Evolutionary conservation across 2,888 invertebrate species (phyloP).

Genomic region (Stenodera caucasica): DNA sequence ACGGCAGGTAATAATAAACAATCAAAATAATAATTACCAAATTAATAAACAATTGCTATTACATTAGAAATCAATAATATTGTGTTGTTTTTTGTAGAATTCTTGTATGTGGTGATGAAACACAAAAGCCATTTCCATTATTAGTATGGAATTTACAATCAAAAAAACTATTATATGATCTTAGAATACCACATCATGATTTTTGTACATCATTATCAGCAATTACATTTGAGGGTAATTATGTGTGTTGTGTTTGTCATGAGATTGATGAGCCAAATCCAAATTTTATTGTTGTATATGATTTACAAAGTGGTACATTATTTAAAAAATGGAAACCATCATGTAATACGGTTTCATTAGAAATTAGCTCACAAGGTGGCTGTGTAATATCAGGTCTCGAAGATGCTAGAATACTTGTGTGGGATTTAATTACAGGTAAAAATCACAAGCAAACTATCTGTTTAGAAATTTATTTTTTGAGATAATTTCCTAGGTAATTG

Average conservation of each 20-base stretch:
- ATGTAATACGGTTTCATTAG: slow-evolving; percentile 80
- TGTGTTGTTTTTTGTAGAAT: slow-evolving; percentile 59
- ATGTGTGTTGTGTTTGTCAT: slow-evolving; percentile 70
- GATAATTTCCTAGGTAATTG: slow-evolving; percentile 70
- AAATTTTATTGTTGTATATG: slow-evolving; percentile 89
- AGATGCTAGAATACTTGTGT: slow-evolving; percentile 79
- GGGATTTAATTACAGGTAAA: slow-evolving; percentile 81
- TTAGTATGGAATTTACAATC: slow-evolving; percentile 87
- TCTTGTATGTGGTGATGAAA: slow-evolving; percentile 88
- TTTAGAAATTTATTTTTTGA: background rate
- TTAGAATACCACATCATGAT: slow-evolving; percentile 87
- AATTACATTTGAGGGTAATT: slow-evolving; percentile 81
- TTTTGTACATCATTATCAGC: slow-evolving; percentile 82
- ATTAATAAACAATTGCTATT: background rate
- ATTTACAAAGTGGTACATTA: slow-evolving; percentile 84
- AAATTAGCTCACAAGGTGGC: slow-evolving; percentile 80
- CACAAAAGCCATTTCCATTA: slow-evolving; percentile 87
- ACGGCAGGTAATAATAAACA: slow-evolving; percentile 68
- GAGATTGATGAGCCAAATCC: slow-evolving; percentile 77
- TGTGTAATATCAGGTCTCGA: slow-evolving; percentile 84
- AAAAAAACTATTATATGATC: slow-evolving; percentile 80
- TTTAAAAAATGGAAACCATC: slow-evolving; percentile 92
- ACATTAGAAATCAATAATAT: too few relatives aligned
- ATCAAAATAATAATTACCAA: background rate
- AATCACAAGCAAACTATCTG: background rate